Percentiles rank a stretch among this genome's conserved stretches.
These are phyloP conservation scores for Geopemphigus sp. DNA, from an alignment of 1,140 invertebrate genomes.

Conservation along the genomic window DNA sequence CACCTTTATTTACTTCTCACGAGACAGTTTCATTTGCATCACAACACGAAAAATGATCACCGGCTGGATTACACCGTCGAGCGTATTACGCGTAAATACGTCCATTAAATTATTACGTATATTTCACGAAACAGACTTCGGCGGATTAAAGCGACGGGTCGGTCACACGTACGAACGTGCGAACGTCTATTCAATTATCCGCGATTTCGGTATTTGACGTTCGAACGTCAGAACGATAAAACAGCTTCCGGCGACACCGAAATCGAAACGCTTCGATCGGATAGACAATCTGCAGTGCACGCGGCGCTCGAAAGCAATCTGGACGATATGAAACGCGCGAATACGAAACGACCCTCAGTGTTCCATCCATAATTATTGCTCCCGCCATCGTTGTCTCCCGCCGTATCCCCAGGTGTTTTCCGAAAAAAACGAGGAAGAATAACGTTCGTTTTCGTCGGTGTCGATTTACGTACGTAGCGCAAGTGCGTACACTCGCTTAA, in stretches of 20 bases:
- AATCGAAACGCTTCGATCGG: background rate
- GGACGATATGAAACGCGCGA: background rate
- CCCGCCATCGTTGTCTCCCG: too few species aligned
- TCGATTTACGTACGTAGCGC: too few species aligned
- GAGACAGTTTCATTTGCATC: conserved; percentile 3
- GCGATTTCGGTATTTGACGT: too few species aligned
- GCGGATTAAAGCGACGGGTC: background rate
- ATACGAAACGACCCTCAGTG: background rate
- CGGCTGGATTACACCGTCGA: background rate
- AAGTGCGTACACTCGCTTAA: too few species aligned
- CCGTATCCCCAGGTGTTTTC: background rate
- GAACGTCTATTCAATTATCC: background rate
- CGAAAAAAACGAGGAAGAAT: background rate
- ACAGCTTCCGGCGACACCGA: background rate
- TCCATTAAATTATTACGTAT: too few species aligned
- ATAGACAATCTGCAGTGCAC: too few species aligned
- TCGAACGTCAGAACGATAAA: too few species aligned
- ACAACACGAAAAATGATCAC: background rate
- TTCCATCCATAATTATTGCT: background rate
- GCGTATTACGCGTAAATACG: background rate
- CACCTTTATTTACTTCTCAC: too few species aligned
- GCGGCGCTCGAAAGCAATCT: background rate
- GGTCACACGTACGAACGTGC: too few species aligned
- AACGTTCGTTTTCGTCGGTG: background rate
- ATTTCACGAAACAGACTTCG: background rate